phyloP scores from a whole-genome alignment of 2,797 vertebrate species.

The Prionace glauca region DNA sequence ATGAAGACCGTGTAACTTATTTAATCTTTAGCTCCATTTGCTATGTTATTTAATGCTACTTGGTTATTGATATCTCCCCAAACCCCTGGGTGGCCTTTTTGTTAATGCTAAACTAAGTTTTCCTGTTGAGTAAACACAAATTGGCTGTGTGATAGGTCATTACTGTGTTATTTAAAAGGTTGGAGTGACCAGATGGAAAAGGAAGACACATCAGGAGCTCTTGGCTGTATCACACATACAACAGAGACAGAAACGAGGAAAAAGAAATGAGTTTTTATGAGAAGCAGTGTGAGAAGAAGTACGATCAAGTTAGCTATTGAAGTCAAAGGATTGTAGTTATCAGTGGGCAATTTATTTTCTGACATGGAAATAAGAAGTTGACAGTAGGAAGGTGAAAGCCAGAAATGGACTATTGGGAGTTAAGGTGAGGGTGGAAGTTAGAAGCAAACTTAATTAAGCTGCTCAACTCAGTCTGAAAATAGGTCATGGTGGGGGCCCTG shows the following conservation, averaged over 20 bases:
- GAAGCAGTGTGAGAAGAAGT: background rate
- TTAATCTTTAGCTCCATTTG: background rate
- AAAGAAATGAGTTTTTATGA: background rate
- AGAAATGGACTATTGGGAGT: background rate
- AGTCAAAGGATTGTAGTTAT: background rate
- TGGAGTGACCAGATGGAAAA: background rate
- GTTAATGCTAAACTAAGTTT: background rate
- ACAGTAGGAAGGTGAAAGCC: background rate
- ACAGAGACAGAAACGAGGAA: background rate
- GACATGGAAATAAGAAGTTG: background rate
- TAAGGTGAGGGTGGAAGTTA: background rate
- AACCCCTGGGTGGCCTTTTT: background rate
- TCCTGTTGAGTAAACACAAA: background rate
- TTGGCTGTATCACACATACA: background rate
- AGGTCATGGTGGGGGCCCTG: background rate
- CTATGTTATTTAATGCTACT: background rate
- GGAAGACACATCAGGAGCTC: background rate
- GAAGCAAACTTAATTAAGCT: background rate
- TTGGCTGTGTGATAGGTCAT: background rate
- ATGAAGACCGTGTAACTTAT: background rate
- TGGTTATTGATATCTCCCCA: background rate
- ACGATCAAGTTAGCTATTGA: background rate
- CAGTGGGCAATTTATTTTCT: background rate
- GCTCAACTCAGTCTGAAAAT: background rate
- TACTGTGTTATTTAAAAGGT: background rate